Evolutionary conservation across 2,888 invertebrate genomes (phyloP).

Genomic region (Troilus luridus): DNA sequence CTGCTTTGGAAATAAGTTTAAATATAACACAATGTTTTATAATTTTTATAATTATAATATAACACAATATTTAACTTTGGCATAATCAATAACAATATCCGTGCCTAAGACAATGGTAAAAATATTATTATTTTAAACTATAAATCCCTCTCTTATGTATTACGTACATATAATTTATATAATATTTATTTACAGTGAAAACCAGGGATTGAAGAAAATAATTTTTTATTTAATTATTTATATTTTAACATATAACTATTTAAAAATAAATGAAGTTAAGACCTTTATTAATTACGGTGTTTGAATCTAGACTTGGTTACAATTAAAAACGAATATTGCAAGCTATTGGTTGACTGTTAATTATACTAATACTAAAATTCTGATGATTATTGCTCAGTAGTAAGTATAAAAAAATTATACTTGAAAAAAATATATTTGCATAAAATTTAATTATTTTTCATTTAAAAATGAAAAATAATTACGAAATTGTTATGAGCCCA

Average conservation of each 20-base stretch:
- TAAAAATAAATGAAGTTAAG: too few relatives aligned
- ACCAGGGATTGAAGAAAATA: slow-evolving; percentile 13
- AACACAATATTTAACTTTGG: background rate
- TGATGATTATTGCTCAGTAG: too few relatives aligned
- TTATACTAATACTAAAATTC: too few relatives aligned
- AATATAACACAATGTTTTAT: background rate
- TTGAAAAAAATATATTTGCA: background rate
- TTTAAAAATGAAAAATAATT: too few relatives aligned
- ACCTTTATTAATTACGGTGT: too few relatives aligned
- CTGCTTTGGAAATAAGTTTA: slow-evolving; percentile 33
- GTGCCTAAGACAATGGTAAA: slow-evolving; percentile 20
- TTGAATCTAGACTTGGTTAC: too few relatives aligned
- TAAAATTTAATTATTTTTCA: background rate
- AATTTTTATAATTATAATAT: too few relatives aligned
- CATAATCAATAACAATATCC: background rate
- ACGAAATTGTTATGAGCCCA: too few relatives aligned
- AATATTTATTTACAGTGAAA: background rate
- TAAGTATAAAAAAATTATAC: too few relatives aligned
- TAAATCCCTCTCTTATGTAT: background rate
- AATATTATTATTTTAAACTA: background rate
- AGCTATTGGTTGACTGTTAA: too few relatives aligned
- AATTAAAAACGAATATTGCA: too few relatives aligned
- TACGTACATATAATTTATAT: background rate
- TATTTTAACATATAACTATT: too few relatives aligned
- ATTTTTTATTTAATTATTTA: background rate